Percentiles rank a stretch among this genome's conserved stretches.
Conservation (phyloP, 1,140 invertebrate species). For the Asbolus verrucosus region DNA sequence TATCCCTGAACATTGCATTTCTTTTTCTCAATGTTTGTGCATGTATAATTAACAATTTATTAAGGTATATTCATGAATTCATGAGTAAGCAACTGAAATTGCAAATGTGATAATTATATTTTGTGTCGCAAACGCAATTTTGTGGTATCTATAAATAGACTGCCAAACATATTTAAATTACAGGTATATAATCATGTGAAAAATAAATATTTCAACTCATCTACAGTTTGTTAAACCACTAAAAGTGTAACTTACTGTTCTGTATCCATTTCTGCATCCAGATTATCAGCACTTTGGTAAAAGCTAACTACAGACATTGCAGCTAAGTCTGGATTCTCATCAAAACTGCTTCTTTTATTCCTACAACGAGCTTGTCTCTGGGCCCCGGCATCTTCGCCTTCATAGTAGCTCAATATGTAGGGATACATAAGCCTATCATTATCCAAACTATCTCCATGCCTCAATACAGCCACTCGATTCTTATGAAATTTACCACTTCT, state of each 20-base stretch:
- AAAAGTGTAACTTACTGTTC: slow-evolving; percentile 53
- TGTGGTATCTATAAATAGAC: no score
- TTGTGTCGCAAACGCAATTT: no score
- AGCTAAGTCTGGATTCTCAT: slow-evolving; percentile 52
- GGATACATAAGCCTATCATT: slow-evolving; percentile 9
- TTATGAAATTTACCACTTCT: neutral
- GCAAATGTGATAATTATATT: no score
- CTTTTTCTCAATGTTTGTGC: no score
- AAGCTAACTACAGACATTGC: slow-evolving; percentile 62
- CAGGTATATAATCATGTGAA: neutral
- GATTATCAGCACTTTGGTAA: slow-evolving; percentile 58
- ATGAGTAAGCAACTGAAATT: no score
- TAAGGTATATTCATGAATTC: no score
- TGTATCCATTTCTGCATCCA: slow-evolving; percentile 60
- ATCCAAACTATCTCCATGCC: slow-evolving; percentile 18
- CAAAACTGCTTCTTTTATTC: neutral
- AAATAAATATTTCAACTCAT: neutral
- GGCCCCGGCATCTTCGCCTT: neutral
- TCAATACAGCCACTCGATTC: neutral
- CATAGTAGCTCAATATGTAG: slow-evolving; percentile 12
- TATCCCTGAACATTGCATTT: no score
- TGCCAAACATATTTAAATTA: slow-evolving; percentile 7
- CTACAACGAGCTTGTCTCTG: neutral
- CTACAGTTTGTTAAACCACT: no score
- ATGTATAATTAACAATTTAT: no score